Evolutionary conservation across 2,797 vertebrate species (phyloP).

Genomic region (Poecile montanus): DNA sequence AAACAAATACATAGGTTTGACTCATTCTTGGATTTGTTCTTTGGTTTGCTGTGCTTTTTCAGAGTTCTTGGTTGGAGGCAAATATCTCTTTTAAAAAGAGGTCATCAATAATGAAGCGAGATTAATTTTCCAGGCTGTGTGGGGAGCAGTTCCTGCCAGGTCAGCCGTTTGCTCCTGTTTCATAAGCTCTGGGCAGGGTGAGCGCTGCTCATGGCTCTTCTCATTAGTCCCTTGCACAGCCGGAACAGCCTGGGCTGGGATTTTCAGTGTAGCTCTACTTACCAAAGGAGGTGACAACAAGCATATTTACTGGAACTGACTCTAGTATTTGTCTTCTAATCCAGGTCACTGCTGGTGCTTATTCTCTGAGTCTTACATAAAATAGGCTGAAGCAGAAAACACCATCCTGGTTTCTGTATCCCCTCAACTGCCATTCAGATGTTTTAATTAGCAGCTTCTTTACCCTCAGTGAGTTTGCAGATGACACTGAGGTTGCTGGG

Average conservation of each 20-base stretch:
- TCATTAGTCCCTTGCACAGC: background rate
- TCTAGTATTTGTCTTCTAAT: background rate
- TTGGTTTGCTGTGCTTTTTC: background rate
- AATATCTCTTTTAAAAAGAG: background rate
- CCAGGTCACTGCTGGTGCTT: background rate
- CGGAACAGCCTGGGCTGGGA: background rate
- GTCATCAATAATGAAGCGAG: conserved; percentile 21
- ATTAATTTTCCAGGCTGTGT: background rate
- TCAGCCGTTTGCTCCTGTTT: background rate
- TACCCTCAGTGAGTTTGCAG: background rate
- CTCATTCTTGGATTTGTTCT: background rate
- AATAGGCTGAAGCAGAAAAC: background rate
- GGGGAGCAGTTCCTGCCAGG: background rate
- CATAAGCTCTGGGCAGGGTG: background rate
- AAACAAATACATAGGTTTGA: background rate
- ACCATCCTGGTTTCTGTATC: background rate
- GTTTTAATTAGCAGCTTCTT: background rate
- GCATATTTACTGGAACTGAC: background rate
- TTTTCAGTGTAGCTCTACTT: background rate
- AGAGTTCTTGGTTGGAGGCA: background rate
- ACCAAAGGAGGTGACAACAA: background rate
- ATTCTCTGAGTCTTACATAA: background rate
- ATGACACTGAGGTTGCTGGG: background rate
- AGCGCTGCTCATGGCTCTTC: background rate
- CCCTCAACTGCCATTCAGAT: background rate